A percentile compares a stretch with the other conserved stretches of the same genome.
phyloP scores from a whole-genome alignment of 2,113 vertebrate species.

The Thamnaconus septentrionalis region DNA sequence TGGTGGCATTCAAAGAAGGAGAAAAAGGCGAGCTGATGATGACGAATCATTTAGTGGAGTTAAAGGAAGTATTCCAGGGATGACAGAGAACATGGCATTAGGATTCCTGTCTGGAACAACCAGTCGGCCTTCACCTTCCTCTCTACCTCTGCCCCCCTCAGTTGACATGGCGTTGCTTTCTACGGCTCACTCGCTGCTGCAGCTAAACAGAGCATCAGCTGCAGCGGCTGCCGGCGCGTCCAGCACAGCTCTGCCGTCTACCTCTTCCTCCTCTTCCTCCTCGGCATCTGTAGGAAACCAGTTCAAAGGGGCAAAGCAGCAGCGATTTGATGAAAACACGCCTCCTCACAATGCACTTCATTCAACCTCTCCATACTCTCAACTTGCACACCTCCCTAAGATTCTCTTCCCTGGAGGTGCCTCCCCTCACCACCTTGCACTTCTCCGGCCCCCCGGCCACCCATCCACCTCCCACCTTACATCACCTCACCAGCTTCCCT shows the following conservation, averaged over 20 bases:
- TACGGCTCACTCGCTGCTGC: constrained; percentile 79
- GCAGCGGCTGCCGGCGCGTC: constrained; percentile 67
- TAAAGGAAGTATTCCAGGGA: constrained; percentile 68
- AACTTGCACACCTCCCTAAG: constrained; percentile 79
- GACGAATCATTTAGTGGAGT: constrained; percentile 73
- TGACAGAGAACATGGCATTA: constrained; percentile 72
- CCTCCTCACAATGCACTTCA: constrained; percentile 74
- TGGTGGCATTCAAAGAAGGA: constrained; percentile 68
- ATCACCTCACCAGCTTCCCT: constrained; percentile 74
- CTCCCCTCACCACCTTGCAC: constrained; percentile 80
- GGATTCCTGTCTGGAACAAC: constrained; percentile 72
- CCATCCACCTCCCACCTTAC: constrained; percentile 70
- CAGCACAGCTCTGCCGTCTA: constrained; percentile 60
- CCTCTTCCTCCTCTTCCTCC: constrained; percentile 63
- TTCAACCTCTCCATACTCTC: constrained; percentile 73
- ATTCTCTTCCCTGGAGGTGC: constrained; percentile 77
- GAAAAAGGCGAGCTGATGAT: constrained; percentile 76
- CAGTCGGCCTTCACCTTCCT: constrained; percentile 69
- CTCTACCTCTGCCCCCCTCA: constrained; percentile 76
- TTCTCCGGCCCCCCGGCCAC: constrained; percentile 79
- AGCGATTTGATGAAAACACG: constrained; percentile 82
- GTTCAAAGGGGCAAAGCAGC: constrained; percentile 77
- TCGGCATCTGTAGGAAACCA: constrained; percentile 75
- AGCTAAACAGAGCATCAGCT: constrained; percentile 76
- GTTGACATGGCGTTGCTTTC: constrained; percentile 81